phyloP scores from a whole-genome alignment of 2,113 vertebrate genomes.

The Varanus salvator region DNA sequence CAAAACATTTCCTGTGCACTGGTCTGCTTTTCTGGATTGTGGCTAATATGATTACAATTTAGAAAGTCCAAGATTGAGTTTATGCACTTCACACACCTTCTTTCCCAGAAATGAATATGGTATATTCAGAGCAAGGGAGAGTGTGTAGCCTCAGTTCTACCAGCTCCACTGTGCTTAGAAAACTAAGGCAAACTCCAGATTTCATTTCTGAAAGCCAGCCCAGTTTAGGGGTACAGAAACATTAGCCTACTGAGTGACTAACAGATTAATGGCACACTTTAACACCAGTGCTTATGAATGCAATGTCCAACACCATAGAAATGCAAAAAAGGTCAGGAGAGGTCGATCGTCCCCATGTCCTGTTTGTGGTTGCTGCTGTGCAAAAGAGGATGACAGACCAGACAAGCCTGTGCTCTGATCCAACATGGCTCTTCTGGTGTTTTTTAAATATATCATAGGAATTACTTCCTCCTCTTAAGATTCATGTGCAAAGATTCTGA shows the following conservation, averaged over 20 bases:
- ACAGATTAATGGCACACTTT: not conserved
- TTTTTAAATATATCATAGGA: not conserved
- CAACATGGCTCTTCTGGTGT: not conserved
- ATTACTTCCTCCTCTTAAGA: not conserved
- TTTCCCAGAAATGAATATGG: no score
- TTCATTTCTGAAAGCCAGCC: no score
- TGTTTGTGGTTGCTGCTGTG: not conserved
- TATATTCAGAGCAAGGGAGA: no score
- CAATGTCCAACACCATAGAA: not conserved
- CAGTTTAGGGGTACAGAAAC: no score
- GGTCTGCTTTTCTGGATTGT: not conserved
- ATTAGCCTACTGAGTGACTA: not conserved
- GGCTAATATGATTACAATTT: not conserved
- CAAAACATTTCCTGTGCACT: not conserved
- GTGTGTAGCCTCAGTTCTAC: no score
- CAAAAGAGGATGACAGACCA: not conserved
- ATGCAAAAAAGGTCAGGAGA: not conserved
- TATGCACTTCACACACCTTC: no score
- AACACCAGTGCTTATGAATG: not conserved
- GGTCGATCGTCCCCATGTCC: not conserved
- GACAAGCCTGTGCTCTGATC: not conserved
- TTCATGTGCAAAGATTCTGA: not conserved
- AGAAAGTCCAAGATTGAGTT: no score
- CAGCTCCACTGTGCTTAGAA: no score
- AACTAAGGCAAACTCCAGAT: no score